Conservation (phyloP, 1,140 invertebrate genomes). For the Drosophila micromelanica region DNA sequence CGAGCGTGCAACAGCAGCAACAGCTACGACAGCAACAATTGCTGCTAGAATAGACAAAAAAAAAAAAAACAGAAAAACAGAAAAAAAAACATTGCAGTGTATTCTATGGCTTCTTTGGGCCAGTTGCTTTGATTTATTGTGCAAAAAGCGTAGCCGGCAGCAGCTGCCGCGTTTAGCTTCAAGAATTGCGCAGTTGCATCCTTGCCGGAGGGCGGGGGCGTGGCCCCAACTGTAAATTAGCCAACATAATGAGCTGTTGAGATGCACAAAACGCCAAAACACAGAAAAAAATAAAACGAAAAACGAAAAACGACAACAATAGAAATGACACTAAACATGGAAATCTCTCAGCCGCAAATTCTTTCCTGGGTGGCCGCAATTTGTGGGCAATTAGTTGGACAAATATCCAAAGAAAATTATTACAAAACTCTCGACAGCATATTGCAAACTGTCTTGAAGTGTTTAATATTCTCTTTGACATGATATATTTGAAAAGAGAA, state of each 20-base stretch:
- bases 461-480: too few relatives aligned
- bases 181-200: conserved; percentile 30
- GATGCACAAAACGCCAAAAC: conserved; percentile 45
- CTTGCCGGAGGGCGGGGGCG: conserved; percentile 37
- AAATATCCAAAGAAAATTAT: not conserved
- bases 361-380: conserved; percentile 8
- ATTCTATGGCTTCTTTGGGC: conserved; percentile 56
- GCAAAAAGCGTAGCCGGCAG: conserved; percentile 77
- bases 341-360: not conserved
- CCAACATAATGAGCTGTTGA: conserved; percentile 77
- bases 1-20: conserved; percentile 14
- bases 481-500: too few relatives aligned
- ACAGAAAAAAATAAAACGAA: not conserved
- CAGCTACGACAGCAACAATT: conserved; percentile 20
- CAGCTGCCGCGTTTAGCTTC: conserved; percentile 68
- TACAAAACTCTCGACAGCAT: not conserved
- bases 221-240: conserved; percentile 61
- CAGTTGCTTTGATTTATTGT: conserved; percentile 65
- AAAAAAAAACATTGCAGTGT: conserved; percentile 4
- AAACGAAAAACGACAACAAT: too few relatives aligned
- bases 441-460: not conserved
- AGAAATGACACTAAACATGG: too few relatives aligned
- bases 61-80: too few relatives aligned
- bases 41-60: conserved; percentile 31
- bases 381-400: conserved; percentile 3